These are phyloP conservation scores for Bubo blakistoni DNA, from an alignment of 2,113 vertebrate species.

Conservation along the genomic window DNA sequence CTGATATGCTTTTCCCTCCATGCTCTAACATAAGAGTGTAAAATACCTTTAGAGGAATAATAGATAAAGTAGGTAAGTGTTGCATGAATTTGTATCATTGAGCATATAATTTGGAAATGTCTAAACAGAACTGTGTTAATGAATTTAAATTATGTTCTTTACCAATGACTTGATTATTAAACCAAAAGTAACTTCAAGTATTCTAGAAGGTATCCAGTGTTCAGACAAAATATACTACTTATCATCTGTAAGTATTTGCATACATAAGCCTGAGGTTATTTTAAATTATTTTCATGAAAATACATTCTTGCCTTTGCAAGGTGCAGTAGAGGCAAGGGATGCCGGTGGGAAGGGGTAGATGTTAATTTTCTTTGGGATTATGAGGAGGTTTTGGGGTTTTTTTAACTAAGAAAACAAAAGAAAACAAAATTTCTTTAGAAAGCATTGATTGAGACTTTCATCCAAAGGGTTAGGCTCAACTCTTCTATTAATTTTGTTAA, in stretches of 20 bases:
- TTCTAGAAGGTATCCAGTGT: neutral
- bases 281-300: neutral
- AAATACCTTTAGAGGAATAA: neutral
- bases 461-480: neutral
- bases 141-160: neutral
- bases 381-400: neutral
- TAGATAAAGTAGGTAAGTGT: neutral
- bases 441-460: neutral
- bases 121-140: neutral
- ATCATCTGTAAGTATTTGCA: neutral
- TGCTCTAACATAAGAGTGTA: neutral
- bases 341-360: neutral
- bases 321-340: neutral
- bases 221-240: neutral
- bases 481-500: neutral
- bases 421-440: neutral
- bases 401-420: neutral
- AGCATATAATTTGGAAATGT: neutral
- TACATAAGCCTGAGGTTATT: neutral
- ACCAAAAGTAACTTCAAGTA: neutral
- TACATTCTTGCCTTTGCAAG: neutral
- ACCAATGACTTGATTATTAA: neutral
- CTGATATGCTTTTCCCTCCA: neutral
- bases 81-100: neutral
- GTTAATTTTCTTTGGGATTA: neutral